Evolutionary conservation across 2,888 invertebrate genomes (phyloP).

Genomic region (Tricholauxania praeusta): DNA sequence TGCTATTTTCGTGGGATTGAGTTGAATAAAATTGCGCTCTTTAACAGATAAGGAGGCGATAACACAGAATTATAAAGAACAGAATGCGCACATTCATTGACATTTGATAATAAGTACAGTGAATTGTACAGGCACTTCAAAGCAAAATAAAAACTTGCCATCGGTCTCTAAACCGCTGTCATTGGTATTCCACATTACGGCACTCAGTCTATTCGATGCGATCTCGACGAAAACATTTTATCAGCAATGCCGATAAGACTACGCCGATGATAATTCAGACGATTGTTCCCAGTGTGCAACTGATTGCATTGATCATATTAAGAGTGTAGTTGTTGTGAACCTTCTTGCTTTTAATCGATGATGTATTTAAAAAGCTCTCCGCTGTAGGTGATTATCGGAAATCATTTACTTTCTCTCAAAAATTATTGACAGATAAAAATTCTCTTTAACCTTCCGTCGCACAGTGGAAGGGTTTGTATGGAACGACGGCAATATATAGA

Average conservation of each 20-base stretch:
- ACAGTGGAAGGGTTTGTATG: too few species aligned
- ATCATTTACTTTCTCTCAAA: too few species aligned
- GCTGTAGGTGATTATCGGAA: too few species aligned
- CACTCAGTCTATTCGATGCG: too few species aligned
- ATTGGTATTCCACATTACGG: background rate
- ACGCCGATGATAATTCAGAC: background rate
- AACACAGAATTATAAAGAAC: slow-evolving; percentile 6
- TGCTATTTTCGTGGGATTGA: slow-evolving; percentile 21
- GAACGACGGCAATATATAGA: too few species aligned
- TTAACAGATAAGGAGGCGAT: background rate
- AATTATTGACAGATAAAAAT: too few species aligned
- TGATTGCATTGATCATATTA: too few species aligned
- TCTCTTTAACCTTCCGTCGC: too few species aligned
- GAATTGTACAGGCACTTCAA: background rate
- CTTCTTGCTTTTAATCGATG: background rate
- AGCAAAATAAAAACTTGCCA: background rate
- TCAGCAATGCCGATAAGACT: slow-evolving; percentile 17
- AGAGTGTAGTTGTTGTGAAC: too few species aligned
- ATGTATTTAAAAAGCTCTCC: too few species aligned
- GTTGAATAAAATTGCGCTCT: slow-evolving; percentile 7
- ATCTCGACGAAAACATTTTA: background rate
- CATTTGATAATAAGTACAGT: slow-evolving; percentile 10
- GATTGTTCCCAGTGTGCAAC: background rate
- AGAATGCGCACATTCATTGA: slow-evolving; percentile 1
- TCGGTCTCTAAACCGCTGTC: background rate